Conservation (phyloP, 2,888 invertebrate genomes). For the Microctonus brassicae region DNA sequence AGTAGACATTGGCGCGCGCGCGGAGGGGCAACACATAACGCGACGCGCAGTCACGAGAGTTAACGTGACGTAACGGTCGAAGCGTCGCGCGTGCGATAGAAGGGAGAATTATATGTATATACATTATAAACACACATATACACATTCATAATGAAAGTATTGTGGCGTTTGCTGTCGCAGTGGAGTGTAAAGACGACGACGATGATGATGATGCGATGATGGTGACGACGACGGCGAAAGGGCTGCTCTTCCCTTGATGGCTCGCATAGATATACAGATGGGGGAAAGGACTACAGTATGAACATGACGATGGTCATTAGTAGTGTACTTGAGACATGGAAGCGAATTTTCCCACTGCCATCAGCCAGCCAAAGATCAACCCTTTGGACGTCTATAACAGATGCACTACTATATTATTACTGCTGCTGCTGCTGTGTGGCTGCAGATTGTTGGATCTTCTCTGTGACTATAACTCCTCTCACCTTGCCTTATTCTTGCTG, state of each 20-base stretch:
- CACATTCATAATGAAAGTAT: background rate
- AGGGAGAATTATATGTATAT: background rate
- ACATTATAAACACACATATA: background rate
- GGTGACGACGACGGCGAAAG: constrained; percentile 41
- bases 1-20: constrained; percentile 12
- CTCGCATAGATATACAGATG: constrained; percentile 22
- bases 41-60: constrained; percentile 2
- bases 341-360: constrained; percentile 43
- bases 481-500: no score
- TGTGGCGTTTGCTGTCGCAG: background rate
- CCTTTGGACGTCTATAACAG: background rate
- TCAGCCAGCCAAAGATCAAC: background rate
- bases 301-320: constrained; percentile 55
- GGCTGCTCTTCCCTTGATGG: constrained; percentile 40
- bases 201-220: constrained; percentile 7
- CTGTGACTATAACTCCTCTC: no score
- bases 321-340: constrained; percentile 65
- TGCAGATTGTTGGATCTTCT: no score
- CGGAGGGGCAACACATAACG: background rate
- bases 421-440: no score
- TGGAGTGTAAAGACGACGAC: constrained; percentile 21
- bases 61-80: constrained; percentile 34
- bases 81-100: constrained; percentile 3
- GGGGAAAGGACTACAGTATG: constrained; percentile 45
- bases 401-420: no score